Evolutionary conservation across 1,140 invertebrate genomes (phyloP).

Genomic region (Pectinophora gossypiella): DNA sequence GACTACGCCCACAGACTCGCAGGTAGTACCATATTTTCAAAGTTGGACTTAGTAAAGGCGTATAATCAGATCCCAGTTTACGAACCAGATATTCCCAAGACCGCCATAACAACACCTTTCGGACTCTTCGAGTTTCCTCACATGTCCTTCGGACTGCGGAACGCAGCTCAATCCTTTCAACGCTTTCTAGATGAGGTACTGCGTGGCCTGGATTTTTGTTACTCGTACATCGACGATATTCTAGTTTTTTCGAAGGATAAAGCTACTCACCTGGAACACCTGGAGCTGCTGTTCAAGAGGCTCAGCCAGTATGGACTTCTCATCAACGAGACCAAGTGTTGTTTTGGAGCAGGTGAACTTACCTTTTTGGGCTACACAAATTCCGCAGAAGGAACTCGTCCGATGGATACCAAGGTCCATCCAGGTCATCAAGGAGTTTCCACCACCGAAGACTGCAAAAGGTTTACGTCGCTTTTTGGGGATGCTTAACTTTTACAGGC

Average conservation of each 20-base stretch:
- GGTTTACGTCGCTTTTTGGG: conserved; percentile 17
- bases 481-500: not conserved
- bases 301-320: conserved; percentile 28
- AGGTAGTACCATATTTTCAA: no score
- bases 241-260: conserved; percentile 7
- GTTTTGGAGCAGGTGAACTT: conserved; percentile 12
- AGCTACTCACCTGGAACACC: conserved; percentile 19
- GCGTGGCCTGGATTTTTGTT: conserved; percentile 33
- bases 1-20: no score
- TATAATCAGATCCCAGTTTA: no score
- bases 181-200: conserved; percentile 66
- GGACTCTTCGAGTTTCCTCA: no score
- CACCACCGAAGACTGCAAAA: conserved; percentile 31
- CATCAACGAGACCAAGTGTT: conserved; percentile 39
- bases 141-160: conserved; percentile 45
- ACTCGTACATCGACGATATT: conserved; percentile 45
- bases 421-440: conserved; percentile 28
- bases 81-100: no score
- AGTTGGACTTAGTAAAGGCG: no score
- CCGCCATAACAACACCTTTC: conserved; percentile 4
- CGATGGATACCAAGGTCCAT: conserved; percentile 15
- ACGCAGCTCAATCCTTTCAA: conserved; percentile 64
- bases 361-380: conserved; percentile 38
- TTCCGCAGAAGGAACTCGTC: no score
- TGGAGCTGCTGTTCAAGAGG: conserved; percentile 21